Percentiles rank a stretch among this genome's conserved stretches.
Evolutionary conservation across 35 echinoderm and acorn worm species (phyloP).

Genomic region (Ptychodera flava): DNA sequence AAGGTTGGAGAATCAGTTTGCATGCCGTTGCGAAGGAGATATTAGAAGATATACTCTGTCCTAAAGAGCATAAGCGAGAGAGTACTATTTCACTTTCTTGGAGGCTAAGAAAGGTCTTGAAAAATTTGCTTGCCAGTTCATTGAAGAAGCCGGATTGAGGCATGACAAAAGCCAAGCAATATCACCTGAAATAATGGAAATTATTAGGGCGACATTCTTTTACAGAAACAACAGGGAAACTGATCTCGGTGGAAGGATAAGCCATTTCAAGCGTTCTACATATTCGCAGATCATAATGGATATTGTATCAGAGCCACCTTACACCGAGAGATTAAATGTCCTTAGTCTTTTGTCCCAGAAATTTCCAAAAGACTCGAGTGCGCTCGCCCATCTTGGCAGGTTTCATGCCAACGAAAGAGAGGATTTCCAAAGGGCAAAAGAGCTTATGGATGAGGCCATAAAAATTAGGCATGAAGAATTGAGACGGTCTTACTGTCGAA

Average conservation of each 20-base stretch:
- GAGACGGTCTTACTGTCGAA: no score
- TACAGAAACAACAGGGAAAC: constrained; percentile 16
- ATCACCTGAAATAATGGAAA: background rate
- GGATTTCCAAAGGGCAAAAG: constrained; percentile 7
- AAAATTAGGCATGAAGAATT: constrained; percentile 13
- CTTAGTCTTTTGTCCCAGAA: constrained; percentile 3
- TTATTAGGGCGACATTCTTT: constrained; percentile 10
- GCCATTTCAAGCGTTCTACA: background rate
- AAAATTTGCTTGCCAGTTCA: background rate
- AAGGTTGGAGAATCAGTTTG: constrained; percentile 28
- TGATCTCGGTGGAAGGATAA: constrained; percentile 9
- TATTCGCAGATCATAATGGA: constrained; percentile 24
- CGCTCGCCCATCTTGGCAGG: constrained; percentile 22
- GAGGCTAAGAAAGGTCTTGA: background rate
- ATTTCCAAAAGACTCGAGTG: constrained; percentile 33
- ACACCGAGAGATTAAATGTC: constrained; percentile 10
- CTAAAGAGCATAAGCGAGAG: background rate
- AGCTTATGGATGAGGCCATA: constrained; percentile 14
- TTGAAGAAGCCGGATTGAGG: constrained; percentile 4
- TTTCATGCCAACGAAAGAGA: background rate
- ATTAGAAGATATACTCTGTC: constrained; percentile 21
- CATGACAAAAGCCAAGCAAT: background rate
- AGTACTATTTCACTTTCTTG: background rate
- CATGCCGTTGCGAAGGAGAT: constrained; percentile 44
- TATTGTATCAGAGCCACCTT: constrained; percentile 5